Base-by-base conservation (phyloP, 2,888 invertebrate species). In the Charanyca ferruginea region DNA sequence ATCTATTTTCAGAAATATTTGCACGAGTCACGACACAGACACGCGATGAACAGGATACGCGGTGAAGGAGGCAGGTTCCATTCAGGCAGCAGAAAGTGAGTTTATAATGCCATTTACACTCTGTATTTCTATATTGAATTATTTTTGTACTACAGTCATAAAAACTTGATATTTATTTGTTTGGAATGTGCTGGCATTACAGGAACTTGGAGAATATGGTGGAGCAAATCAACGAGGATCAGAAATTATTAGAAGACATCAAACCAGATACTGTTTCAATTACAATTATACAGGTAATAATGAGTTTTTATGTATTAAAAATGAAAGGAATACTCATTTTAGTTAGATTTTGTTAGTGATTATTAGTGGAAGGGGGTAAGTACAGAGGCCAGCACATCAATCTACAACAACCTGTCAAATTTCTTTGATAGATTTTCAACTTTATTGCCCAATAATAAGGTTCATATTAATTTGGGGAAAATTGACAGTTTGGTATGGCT, bases 21-120 rank as follows among this genome's bases (percentile, higher is more conserved):
- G n/a, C 99, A 99, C 87, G 99, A 99, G 92, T 99, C 99, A 0
- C 96, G 99, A 49, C 99, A 99, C 92, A 96, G 98, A 73, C 99
- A 99, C 90, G 99, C 99, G 0, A 99, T 99, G 98, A 99, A 99
- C 91, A 96, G 99, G 86, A 98, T 98, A 87, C 97, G 99, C 61
- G 99, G 99, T 0, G 99, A 99, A 95, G 99, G 99, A 18, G 99
- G 99, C 5, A 96, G 99, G 76, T 99, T 99, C 92, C 98, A 98
- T 90, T 98, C 98, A 0, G 95, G 95, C 20, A 95, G 94, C 65
- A 91, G 94, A 73, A 95, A 94, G 95, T 95, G 75, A 91, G 93
- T 89, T 53, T 47, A 75, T 61, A 75, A 45, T 58, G 35, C 47
- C 25, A 47, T 22, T 20, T 20, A 13, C 9, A 9, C 8, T 7